Percentiles rank a stretch among this genome's conserved stretches.
Conservation (phyloP, 1,140 invertebrate genomes). For the Luehdorfia chinensis region DNA sequence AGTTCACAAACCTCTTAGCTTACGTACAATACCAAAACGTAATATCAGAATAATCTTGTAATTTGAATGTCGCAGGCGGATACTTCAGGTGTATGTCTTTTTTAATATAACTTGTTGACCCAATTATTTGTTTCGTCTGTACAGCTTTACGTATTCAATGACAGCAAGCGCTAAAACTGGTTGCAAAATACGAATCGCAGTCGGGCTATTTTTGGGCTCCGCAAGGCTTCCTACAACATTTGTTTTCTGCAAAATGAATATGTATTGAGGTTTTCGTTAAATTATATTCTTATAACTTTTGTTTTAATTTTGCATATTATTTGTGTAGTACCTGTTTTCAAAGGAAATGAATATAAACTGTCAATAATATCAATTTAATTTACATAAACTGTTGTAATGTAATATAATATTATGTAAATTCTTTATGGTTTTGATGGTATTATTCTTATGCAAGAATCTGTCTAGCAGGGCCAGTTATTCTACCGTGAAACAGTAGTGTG, state of each 20-base stretch:
- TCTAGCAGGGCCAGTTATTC: too few relatives aligned
- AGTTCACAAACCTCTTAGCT: too few relatives aligned
- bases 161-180: constrained; percentile 12
- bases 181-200: constrained; percentile 8
- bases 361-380: too few relatives aligned
- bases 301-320: too few relatives aligned
- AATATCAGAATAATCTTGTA: neutral
- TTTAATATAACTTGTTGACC: constrained; percentile 5
- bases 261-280: constrained; percentile 4
- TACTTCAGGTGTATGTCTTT: constrained; percentile 1
- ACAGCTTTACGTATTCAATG: constrained; percentile 13
- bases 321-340: too few relatives aligned
- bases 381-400: too few relatives aligned
- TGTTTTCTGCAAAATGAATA: constrained; percentile 3
- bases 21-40: too few relatives aligned
- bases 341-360: too few relatives aligned
- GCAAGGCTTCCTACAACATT: constrained; percentile 16
- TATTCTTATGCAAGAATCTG: too few relatives aligned
- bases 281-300: constrained; percentile 2
- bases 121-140: constrained; percentile 4
- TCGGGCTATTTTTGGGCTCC: constrained; percentile 15
- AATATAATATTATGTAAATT: too few relatives aligned
- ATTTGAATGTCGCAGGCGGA: neutral
- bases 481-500: too few relatives aligned
- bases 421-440: too few relatives aligned